These are phyloP conservation scores for Ageneiosus marmoratus DNA, from an alignment of 2,113 vertebrate genomes.

Conservation along the genomic window DNA sequence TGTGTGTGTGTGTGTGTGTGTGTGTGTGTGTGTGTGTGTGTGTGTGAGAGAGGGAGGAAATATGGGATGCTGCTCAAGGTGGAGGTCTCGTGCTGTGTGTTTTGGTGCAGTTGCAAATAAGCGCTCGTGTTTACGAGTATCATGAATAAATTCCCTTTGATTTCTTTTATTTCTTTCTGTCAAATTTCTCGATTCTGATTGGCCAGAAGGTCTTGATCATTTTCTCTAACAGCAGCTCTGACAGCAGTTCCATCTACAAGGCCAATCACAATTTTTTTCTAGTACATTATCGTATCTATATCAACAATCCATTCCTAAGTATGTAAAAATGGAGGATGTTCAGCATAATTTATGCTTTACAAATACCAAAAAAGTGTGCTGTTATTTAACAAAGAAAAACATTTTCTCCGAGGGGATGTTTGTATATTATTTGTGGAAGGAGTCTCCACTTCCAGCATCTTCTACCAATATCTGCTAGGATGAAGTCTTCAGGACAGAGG, in stretches of 20 bases:
- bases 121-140: neutral
- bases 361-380: neutral
- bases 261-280: neutral
- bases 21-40: conserved; percentile 18
- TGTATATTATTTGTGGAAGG: neutral
- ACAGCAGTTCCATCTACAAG: neutral
- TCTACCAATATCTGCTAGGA: no score
- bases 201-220: neutral
- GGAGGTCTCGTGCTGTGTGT: conserved; percentile 12
- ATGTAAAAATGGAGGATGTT: neutral
- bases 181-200: neutral
- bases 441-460: neutral
- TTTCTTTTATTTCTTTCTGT: neutral
- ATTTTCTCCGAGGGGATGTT: no score
- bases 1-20: conserved; percentile 13
- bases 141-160: conserved; percentile 21
- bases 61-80: conserved; percentile 36
- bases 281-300: neutral
- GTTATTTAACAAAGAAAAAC: neutral
- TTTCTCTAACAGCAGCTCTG: neutral
- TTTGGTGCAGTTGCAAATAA: neutral
- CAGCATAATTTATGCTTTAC: neutral
- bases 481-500: no score
- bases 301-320: neutral
- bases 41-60: neutral